These are phyloP conservation scores for Gymnothorax javanicus DNA, from an alignment of 2,797 vertebrate species.

Conservation along the genomic window DNA sequence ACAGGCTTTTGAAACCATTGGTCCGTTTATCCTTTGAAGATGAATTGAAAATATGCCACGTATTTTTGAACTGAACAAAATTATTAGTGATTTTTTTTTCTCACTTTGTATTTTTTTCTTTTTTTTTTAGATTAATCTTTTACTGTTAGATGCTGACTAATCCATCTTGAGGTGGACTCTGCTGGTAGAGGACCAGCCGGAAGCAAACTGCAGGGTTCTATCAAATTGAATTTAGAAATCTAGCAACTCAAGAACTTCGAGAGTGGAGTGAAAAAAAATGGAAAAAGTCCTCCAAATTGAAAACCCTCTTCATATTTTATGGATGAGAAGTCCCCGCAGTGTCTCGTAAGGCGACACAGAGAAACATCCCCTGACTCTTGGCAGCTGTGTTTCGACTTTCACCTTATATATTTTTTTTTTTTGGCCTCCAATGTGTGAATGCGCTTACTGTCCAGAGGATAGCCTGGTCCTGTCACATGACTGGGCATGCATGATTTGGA, in stretches of 20 bases:
- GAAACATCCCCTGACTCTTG: background rate
- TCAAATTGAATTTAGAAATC: background rate
- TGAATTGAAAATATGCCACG: background rate
- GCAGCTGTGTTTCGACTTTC: background rate
- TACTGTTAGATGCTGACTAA: background rate
- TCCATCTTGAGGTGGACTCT: background rate
- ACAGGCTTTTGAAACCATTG: background rate
- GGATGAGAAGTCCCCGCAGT: background rate
- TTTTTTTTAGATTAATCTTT: background rate
- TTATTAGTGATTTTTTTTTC: background rate
- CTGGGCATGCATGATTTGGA: background rate
- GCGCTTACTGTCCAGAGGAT: slow-evolving; percentile 36
- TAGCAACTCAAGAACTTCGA: background rate
- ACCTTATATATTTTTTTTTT: slow-evolving; percentile 6
- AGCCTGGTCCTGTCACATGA: background rate
- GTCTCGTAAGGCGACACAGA: background rate
- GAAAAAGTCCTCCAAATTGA: background rate
- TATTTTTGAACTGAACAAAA: background rate
- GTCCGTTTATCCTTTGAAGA: background rate
- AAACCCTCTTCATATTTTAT: background rate
- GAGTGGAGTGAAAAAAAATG: too few relatives aligned
- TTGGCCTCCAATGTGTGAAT: slow-evolving; percentile 49
- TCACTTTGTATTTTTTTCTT: too few relatives aligned
- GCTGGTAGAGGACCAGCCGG: background rate
- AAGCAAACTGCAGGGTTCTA: background rate